Evolutionary conservation across 2,113 vertebrate genomes (phyloP).

Genomic region (Apeltes quadracus): DNA sequence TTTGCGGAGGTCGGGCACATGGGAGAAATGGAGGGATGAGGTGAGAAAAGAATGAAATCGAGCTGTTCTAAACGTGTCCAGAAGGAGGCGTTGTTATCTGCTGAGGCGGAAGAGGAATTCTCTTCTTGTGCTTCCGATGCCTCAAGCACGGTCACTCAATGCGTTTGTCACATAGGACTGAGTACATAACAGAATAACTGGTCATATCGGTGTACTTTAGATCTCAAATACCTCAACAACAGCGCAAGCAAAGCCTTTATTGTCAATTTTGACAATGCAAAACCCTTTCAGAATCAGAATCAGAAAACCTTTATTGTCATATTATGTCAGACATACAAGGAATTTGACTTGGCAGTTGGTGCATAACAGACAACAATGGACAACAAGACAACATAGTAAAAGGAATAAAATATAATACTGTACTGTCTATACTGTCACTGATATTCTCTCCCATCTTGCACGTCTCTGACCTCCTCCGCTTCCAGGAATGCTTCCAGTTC

Average conservation of each 20-base stretch:
- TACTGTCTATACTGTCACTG: too few relatives aligned
- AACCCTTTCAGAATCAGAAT: too few relatives aligned
- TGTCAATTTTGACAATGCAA: neutral
- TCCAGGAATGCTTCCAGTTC: conserved; percentile 98
- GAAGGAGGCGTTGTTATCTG: conserved; percentile 50
- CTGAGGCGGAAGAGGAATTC: conserved; percentile 11
- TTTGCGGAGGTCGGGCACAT: conserved; percentile 54
- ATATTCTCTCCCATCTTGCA: neutral
- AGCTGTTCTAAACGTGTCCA: conserved; percentile 33
- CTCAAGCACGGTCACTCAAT: conserved; percentile 1
- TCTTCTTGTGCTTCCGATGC: neutral
- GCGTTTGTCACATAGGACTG: neutral
- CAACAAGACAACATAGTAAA: too few relatives aligned
- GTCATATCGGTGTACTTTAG: neutral
- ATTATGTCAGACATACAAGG: too few relatives aligned
- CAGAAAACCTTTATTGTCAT: too few relatives aligned
- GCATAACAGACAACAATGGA: too few relatives aligned
- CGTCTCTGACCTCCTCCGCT: neutral
- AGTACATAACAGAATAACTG: neutral
- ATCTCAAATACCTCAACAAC: neutral
- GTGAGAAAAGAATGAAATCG: neutral
- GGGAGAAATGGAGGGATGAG: conserved; percentile 24
- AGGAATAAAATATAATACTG: too few relatives aligned
- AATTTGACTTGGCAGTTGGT: too few relatives aligned
- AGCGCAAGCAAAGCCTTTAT: neutral